Base-by-base conservation (phyloP, 92 coral and sea anemone genomes). In the Ricordea florida region DNA sequence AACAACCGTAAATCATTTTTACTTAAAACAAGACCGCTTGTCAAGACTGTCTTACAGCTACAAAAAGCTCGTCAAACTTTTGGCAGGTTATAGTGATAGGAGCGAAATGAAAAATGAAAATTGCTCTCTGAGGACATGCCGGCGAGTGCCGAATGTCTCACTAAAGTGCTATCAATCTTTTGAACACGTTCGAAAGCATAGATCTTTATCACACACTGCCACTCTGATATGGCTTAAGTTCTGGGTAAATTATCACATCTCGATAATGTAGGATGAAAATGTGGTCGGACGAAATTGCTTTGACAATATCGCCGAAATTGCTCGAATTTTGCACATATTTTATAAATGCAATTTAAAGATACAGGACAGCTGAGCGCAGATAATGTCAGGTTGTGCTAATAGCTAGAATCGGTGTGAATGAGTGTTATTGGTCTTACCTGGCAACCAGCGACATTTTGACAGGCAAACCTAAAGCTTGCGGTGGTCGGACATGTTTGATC, bases 1-100 rank as follows among this genome's bases (percentile, higher is more conserved):
- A 83, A 84, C 84, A 52, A 91, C 97, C 83, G 97, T 91, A 91
- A 87, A 91, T 91, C 97, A 91, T 77, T 83, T 69, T 73, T 73
- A 84, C 90, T 87, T 87, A 87, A 91, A 87, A 83, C 90, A 87
- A 87, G 85, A 45, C 97, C 97, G 97, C 97, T 49, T 91, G 93
- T 91, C 90, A 58, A 9, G 45, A 43, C 25, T 66, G 77, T 68
- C 89, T 76, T 47, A 76, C 41, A 65, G 55, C 62, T 65, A 76
- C 80, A 76, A 76, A 45, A 60, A 57, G 75, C 56, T 64, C 68
- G 76, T 40, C 51, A 49, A 62, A 74, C 45, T 71, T 61, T 72
- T 90, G 96, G 72, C 96, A 87, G 85, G 81, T 69, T 26, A 79
- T 56, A 62, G 55, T 28, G 87, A 76, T 73, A 77, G 44, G 26